Base-by-base conservation (phyloP, 2,113 vertebrate species). In the Myotis davidii region DNA sequence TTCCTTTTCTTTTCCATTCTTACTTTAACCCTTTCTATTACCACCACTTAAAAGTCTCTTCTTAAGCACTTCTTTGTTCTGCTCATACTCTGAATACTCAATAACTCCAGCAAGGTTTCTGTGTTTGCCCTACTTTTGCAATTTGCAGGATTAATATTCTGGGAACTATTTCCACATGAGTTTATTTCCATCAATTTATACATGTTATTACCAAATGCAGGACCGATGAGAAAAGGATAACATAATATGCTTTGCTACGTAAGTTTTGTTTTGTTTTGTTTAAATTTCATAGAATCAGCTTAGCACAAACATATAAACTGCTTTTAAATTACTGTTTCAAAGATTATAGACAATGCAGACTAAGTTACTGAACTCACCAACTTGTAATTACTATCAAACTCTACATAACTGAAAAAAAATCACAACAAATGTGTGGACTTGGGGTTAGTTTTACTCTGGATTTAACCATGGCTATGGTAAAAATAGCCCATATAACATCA, bases 41-140 rank as follows among this genome's bases (percentile, higher is more conserved):
- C 73, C 9, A 56, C 18, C 23, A 70, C 7, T 14, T 82, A 72
- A 5, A 67, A 42, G 59, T 73, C 42, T 65, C 32, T 93, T 52
- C 34, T 82, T 32, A 76, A 91, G 21, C 20, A 67, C 79, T 59
- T 85, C 13, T 20, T 77, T 93, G 14, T 74, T 14, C 18, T 89
- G 29, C 18, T 67, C 6, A 81, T 85, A 82, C 81, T 81, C 20
- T 85, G 61, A 73, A 59, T 50, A 81, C 14, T 50, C 23, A 85
- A 16, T 81, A 48, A 50, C n/a, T 82, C 25, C 76, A 34, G 9
- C 34, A 67, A 72, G 25, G 1, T 59, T 16, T 21, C n/a, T 61
- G 8, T 69, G 13, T 90, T 94, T 96, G 39, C 59, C 65, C 23
- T 88, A 3, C 90, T 85, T 90, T 83, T 77, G 54, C 20, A 78